Base-by-base conservation (phyloP, 2,113 vertebrate genomes). In the Cololabis saira region DNA sequence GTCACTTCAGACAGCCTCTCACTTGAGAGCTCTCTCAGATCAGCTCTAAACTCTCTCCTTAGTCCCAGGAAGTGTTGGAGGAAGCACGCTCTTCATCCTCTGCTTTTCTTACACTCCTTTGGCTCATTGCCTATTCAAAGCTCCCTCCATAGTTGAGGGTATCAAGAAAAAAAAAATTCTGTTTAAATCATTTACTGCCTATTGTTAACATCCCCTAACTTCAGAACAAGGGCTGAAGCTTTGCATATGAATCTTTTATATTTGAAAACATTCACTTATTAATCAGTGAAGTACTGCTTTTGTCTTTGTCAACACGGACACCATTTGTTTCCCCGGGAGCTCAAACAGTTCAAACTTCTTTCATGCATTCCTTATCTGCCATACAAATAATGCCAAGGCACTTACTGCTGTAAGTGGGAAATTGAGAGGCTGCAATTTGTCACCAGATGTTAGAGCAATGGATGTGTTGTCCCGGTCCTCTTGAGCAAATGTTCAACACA, bases 91-190 rank as follows among this genome's bases (percentile, higher is more conserved):
- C 62, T 78, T 78, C 62, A 71, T 67, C 54, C 72, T 62, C 74
- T 79, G 86, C 77, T 79, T 85, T 91, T 85, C 78, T 81, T 70
- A 78, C 65, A 70, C 74, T 83, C 63, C 61, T 19, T 33, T 66
- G 61, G 47, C 84, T 86, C 81, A 80, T 87, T 90, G 85, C 77
- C 87, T 90, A 90, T 91, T 91, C 82, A 89, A 85, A 51, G 52
- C 37, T 58, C 66, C 42, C 30, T 58, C 37, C 22, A 50, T 55
- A 54, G 77, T 48, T 2, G 30, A 71, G 61, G 44, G 75, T 62
- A 71, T 88, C 68, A 61, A 27, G 72, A 72, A 59, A 53, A 66
- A 50, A 50, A 21, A 60, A 22, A 47, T 4, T 30, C 45, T 57
- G 40, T 59, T 70, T 85, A 11, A 73, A 80, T 83, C 72, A 76